phyloP scores from a whole-genome alignment of 2,888 invertebrate species.

The Anodontia alba region DNA sequence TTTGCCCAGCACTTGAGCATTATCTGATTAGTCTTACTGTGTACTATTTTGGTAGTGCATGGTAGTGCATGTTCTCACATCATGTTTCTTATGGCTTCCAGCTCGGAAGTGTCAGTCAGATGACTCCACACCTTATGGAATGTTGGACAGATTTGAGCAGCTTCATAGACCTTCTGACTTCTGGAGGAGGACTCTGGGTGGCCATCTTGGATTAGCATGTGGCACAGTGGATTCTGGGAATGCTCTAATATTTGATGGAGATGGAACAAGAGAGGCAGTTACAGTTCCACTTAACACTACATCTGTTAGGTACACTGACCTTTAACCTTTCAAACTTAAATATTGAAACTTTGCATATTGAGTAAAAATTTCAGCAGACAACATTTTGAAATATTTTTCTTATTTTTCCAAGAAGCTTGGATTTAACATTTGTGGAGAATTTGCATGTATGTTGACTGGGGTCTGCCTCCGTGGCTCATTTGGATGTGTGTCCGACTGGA shows the following conservation, averaged over 20 bases:
- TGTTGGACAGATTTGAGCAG: conserved; percentile 84
- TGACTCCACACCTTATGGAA: conserved; percentile 72
- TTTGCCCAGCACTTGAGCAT: too few relatives aligned
- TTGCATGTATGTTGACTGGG: too few relatives aligned
- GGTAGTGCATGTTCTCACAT: too few relatives aligned
- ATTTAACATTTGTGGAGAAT: too few relatives aligned
- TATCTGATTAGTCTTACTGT: too few relatives aligned
- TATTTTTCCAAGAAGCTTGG: too few relatives aligned
- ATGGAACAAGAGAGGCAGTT: conserved; percentile 82
- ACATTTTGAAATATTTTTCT: too few relatives aligned
- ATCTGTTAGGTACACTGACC: conserved; percentile 72
- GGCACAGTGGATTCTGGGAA: conserved; percentile 82
- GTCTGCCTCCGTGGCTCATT: too few relatives aligned
- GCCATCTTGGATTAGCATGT: conserved; percentile 81
- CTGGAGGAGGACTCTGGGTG: conserved; percentile 82
- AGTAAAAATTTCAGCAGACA: too few relatives aligned
- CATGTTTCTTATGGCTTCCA: conserved; percentile 32
- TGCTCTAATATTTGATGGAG: conserved; percentile 82
- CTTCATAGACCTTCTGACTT: conserved; percentile 76
- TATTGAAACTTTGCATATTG: too few relatives aligned
- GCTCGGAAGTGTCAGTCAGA: conserved; percentile 69
- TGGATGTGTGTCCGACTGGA: too few relatives aligned
- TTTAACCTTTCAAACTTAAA: neutral
- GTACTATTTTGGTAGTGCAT: too few relatives aligned
- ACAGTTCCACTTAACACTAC: conserved; percentile 83